phyloP scores from a whole-genome alignment of 2,113 vertebrate genomes.

The Indicator maculatus region DNA sequence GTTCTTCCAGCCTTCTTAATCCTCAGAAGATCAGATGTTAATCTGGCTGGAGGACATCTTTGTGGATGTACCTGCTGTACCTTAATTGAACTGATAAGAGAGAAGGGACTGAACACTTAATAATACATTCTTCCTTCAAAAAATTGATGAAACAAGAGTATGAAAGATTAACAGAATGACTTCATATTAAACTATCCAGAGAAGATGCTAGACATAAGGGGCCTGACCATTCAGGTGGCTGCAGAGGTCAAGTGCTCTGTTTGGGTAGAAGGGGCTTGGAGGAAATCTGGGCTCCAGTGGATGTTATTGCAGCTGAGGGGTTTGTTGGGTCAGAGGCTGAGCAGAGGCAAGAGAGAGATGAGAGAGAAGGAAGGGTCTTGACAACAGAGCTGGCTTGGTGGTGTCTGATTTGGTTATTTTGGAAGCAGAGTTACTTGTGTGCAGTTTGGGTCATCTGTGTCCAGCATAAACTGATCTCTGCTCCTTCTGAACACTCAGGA shows the following conservation, averaged over 20 bases:
- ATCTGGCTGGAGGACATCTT: conserved; percentile 28
- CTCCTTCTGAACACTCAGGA: not conserved
- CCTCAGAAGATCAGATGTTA: conserved; percentile 3
- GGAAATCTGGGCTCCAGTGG: not conserved
- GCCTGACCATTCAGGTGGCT: not conserved
- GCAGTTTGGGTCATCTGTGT: not conserved
- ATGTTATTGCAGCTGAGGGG: not conserved
- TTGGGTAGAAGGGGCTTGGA: not conserved
- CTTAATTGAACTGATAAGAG: conserved; percentile 45
- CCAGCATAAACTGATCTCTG: not conserved
- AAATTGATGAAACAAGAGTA: conserved; percentile 53
- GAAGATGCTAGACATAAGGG: conserved; percentile 36
- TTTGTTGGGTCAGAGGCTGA: not conserved
- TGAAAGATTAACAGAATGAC: conserved; percentile 58
- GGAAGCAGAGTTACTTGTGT: not conserved
- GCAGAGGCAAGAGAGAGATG: not conserved
- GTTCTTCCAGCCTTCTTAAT: not conserved
- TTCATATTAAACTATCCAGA: conserved; percentile 21
- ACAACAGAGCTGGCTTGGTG: not conserved
- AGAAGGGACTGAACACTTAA: conserved; percentile 45
- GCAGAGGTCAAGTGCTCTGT: not conserved
- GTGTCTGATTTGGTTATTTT: not conserved
- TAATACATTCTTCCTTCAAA: conserved; percentile 58
- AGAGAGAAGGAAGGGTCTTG: not conserved
- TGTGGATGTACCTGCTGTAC: not conserved